phyloP scores from a whole-genome alignment of 2,797 vertebrate species.

The Centroberyx gerrardi region DNA sequence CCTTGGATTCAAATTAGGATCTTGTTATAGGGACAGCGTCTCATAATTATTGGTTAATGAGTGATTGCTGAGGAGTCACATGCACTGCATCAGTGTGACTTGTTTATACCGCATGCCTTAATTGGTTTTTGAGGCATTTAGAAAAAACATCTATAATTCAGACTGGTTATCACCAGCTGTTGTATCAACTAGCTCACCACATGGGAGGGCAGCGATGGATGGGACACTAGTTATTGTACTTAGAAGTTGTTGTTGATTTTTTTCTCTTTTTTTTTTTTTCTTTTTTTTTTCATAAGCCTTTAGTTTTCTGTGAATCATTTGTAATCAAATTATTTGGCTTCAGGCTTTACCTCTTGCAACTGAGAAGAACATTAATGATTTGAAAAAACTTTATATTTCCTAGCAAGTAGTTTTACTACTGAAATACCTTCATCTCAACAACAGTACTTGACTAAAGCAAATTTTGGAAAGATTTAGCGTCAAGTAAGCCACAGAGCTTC shows the following conservation, averaged over 20 bases:
- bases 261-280: background rate
- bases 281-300: no score
- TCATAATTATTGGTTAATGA: constrained; percentile 37
- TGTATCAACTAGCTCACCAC: constrained; percentile 31
- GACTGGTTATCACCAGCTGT: constrained; percentile 47
- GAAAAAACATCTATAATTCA: constrained; percentile 64
- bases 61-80: constrained; percentile 25
- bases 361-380: no score
- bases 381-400: no score
- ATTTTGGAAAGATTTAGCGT: no score
- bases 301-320: no score
- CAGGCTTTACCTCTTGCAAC: no score
- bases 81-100: constrained; percentile 24
- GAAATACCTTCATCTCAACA: no score
- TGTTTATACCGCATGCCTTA: constrained; percentile 38
- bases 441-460: no score
- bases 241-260: background rate
- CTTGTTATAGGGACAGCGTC: constrained; percentile 2
- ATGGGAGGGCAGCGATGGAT: constrained; percentile 26
- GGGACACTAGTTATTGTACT: constrained; percentile 17
- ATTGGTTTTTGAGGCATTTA: constrained; percentile 60
- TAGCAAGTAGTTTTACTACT: no score
- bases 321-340: no score
- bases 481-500: no score
- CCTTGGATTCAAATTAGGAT: constrained; percentile 36